Percentiles rank a stretch among this genome's conserved stretches.
Evolutionary conservation across 2,113 vertebrate species (phyloP).

Genomic region (Nestor notabilis): DNA sequence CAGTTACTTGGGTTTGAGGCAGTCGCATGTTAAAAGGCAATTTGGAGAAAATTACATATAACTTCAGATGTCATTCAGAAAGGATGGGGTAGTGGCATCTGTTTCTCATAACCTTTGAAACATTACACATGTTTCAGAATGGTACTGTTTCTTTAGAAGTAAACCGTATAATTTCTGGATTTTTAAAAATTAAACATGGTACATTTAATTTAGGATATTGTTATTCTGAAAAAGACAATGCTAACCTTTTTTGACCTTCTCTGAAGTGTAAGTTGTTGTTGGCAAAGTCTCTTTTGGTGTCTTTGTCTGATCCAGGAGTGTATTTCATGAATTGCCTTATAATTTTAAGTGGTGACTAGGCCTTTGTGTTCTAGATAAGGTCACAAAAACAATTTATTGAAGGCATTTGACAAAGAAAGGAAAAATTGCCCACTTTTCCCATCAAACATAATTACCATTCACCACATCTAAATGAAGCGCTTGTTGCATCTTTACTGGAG

Average conservation of each 20-base stretch:
- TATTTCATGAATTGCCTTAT: conserved; percentile 29
- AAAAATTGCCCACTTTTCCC: conserved; percentile 30
- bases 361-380: conserved; percentile 36
- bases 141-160: conserved; percentile 25
- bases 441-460: conserved; percentile 33
- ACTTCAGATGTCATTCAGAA: conserved; percentile 50
- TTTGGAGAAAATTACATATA: conserved; percentile 52
- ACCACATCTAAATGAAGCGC: conserved; percentile 24
- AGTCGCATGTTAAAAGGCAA: conserved; percentile 53
- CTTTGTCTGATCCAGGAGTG: conserved; percentile 16
- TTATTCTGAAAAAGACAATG: conserved; percentile 23
- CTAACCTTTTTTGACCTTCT: neutral
- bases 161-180: conserved; percentile 45
- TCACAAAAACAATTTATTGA: conserved; percentile 48
- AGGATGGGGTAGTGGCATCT: conserved; percentile 30
- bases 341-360: conserved; percentile 39
- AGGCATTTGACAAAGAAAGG: conserved; percentile 18
- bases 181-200: conserved; percentile 11
- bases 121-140: neutral
- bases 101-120: conserved; percentile 60
- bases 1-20: conserved; percentile 2
- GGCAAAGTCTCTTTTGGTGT: conserved; percentile 1
- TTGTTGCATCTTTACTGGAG: conserved; percentile 17
- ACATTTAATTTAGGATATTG: conserved; percentile 26
- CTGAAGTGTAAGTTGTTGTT: neutral